Evolutionary conservation across 1,140 invertebrate genomes (phyloP).

Genomic region (Cephus cinctus): DNA sequence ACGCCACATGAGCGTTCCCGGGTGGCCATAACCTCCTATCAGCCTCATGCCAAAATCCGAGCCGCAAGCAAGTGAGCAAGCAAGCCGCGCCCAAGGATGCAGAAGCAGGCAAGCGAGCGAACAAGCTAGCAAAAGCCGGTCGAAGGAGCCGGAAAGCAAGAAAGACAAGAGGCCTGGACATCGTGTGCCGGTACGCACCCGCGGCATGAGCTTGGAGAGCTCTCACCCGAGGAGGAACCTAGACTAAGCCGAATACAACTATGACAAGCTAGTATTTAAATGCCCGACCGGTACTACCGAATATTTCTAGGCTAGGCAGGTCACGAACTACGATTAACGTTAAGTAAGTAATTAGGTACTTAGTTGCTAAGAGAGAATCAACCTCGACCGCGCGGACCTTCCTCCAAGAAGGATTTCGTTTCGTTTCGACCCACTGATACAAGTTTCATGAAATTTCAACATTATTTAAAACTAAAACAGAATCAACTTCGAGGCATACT

Average conservation of each 20-base stretch:
- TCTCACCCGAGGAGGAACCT: background rate
- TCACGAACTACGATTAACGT: slow-evolving; percentile 30
- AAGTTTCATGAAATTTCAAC: too few relatives aligned
- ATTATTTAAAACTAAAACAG: too few relatives aligned
- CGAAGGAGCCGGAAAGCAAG: too few relatives aligned
- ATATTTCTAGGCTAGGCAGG: slow-evolving; percentile 29
- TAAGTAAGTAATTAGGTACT: slow-evolving; percentile 38
- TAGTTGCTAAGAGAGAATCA: slow-evolving; percentile 32
- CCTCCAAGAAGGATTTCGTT: too few relatives aligned
- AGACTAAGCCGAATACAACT: slow-evolving; percentile 8
- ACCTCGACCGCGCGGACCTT: too few relatives aligned
- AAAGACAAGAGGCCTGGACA: too few relatives aligned
- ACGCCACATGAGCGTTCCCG: slow-evolving; percentile 77
- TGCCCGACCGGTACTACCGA: slow-evolving; percentile 22
- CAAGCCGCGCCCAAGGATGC: background rate
- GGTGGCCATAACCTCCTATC: slow-evolving; percentile 29
- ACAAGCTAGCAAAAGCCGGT: background rate
- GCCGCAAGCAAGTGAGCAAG: background rate
- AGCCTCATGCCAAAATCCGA: slow-evolving; percentile 49
- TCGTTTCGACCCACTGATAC: too few relatives aligned
- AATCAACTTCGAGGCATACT: too few relatives aligned
- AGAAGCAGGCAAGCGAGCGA: background rate
- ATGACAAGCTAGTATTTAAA: slow-evolving; percentile 42
- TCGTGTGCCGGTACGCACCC: slow-evolving; percentile 13
- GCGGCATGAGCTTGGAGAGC: slow-evolving; percentile 32